Evolutionary conservation across 2,888 invertebrate genomes (phyloP).

Genomic region (Apocheima hispidaria): DNA sequence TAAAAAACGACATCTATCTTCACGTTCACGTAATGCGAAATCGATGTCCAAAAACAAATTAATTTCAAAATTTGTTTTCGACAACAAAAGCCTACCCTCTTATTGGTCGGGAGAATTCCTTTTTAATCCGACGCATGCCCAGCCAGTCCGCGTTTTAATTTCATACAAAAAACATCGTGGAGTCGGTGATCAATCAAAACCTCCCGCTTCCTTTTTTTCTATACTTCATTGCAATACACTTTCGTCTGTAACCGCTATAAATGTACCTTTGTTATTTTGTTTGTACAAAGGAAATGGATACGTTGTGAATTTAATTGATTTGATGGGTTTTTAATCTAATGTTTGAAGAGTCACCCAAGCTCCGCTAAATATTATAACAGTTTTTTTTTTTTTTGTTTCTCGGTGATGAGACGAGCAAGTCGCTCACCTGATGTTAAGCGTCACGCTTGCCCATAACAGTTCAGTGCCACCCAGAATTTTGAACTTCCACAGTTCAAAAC

Average conservation of each 20-base stretch:
- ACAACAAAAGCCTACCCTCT: conserved; percentile 70
- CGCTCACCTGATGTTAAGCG: no score
- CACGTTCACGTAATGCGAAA: conserved; percentile 66
- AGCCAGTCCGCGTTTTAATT: conserved; percentile 82
- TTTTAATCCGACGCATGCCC: conserved; percentile 82
- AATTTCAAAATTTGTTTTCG: conserved; percentile 70
- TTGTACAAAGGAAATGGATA: conserved; percentile 80
- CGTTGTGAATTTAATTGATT: conserved; percentile 78
- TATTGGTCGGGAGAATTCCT: conserved; percentile 76
- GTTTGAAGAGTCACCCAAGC: conserved; percentile 26
- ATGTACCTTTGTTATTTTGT: conserved; percentile 78
- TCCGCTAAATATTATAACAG: no score
- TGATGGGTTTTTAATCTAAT: conserved; percentile 69
- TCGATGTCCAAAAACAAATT: conserved; percentile 74
- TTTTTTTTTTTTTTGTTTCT: no score
- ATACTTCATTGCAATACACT: conserved; percentile 81
- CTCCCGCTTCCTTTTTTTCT: conserved; percentile 76
- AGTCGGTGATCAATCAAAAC: conserved; percentile 85
- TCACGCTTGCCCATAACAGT: no score
- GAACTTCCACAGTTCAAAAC: no score
- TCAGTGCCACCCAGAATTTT: no score
- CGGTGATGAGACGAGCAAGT: no score
- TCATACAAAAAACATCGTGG: conserved; percentile 81
- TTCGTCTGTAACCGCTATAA: conserved; percentile 81
- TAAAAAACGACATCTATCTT: conserved; percentile 53